Percentiles rank a stretch among this genome's conserved stretches.
phyloP scores from a whole-genome alignment of 2,888 invertebrate genomes.

The Heliconius sara region DNA sequence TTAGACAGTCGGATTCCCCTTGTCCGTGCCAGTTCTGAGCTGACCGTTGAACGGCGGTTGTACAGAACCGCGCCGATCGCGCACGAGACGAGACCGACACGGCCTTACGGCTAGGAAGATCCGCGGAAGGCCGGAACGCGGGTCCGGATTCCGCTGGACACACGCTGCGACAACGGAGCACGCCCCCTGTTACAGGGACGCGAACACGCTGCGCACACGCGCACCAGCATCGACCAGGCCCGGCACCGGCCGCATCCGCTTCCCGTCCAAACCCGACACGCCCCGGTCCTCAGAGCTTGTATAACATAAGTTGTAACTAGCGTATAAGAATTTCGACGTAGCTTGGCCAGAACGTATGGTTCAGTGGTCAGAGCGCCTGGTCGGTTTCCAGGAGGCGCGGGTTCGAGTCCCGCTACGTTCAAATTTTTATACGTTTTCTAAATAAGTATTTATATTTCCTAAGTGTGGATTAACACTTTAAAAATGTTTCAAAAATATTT shows the following conservation, averaged over 20 bases:
- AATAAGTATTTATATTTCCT: no score
- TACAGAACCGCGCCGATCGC: slow-evolving; percentile 52
- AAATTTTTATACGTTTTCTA: no score
- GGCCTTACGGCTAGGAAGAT: slow-evolving; percentile 55
- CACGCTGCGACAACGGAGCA: slow-evolving; percentile 39
- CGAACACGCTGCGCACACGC: slow-evolving; percentile 31
- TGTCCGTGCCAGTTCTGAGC: slow-evolving; percentile 46
- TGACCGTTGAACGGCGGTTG: slow-evolving; percentile 76
- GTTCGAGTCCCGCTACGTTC: no score
- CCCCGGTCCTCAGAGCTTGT: slow-evolving; percentile 87
- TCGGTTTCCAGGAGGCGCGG: no score
- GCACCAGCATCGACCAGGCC: slow-evolving; percentile 47
- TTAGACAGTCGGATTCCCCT: slow-evolving; percentile 86
- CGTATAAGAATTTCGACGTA: no score
- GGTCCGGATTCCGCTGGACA: slow-evolving; percentile 49
- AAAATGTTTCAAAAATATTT: no score
- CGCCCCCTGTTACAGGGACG: slow-evolving; percentile 34
- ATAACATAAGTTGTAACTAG: no score
- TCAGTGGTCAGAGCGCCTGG: no score
- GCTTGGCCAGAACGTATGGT: no score
- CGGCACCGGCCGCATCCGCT: slow-evolving; percentile 51
- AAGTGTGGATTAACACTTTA: no score
- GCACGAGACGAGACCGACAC: slow-evolving; percentile 58
- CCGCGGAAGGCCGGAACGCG: slow-evolving; percentile 55
- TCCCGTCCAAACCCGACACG: slow-evolving; percentile 78